phyloP scores from a whole-genome alignment of 2,113 vertebrate species.

The Spizaetus ornatus region DNA sequence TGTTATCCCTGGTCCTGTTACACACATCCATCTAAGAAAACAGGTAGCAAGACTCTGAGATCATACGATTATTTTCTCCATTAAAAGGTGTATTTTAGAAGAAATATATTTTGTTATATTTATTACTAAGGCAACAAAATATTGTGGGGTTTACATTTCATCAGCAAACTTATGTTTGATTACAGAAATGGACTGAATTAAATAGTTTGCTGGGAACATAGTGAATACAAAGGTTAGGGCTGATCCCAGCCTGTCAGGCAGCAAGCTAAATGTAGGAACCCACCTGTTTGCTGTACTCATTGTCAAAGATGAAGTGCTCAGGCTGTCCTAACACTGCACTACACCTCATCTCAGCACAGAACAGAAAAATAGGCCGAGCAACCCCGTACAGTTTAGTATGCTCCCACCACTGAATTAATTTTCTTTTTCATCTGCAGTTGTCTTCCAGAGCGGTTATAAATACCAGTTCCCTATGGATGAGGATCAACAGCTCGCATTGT shows the following conservation, averaged over 20 bases:
- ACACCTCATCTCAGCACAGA: background rate
- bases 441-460: background rate
- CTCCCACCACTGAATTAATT: background rate
- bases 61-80: background rate
- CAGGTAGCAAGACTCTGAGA: background rate
- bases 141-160: background rate
- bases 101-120: background rate
- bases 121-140: background rate
- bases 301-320: background rate
- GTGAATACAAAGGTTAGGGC: background rate
- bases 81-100: background rate
- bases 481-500: background rate
- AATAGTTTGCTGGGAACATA: background rate
- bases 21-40: background rate
- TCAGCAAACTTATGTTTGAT: background rate
- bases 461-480: background rate
- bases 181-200: background rate
- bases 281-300: background rate
- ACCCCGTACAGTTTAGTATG: background rate
- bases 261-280: background rate
- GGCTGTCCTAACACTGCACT: background rate
- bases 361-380: background rate
- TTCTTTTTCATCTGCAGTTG: background rate
- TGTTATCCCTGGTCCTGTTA: background rate
- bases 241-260: background rate